Base-by-base conservation (phyloP, 2,888 invertebrate genomes). In the Tromatobia lineatoria region DNA sequence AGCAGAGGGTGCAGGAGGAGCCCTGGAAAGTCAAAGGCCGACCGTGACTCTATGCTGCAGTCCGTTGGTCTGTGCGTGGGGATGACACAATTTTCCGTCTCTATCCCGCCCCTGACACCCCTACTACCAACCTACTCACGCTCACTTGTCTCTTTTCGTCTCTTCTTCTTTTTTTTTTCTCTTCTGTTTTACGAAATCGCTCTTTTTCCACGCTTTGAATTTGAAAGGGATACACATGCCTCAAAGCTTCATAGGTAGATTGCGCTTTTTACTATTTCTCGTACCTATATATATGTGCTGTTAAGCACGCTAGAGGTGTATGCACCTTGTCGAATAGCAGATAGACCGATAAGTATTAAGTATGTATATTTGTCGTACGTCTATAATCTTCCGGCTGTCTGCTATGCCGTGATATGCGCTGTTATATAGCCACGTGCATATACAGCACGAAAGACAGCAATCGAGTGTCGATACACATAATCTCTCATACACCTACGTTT, bases 21-120 rank as follows among this genome's bases (percentile, higher is more conserved):
- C 75, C 82, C 82, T 66, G 85, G 85, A 85, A 85, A 85, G 85
- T 85, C 85, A 85, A 85, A 85, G 85, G 85, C 85, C 85, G 85
- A 85, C 85, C 85, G 85, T 85, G 85, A 85, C 85, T 85, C 82
- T 85, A 79, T 79, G 70, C 82, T 82, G 85, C 82, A 79, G 82
- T 85, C 82, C 85, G 85, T 82, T 79, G 85, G 75, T 79, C 78
- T 54, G 79, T 70, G 82, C 74, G 77, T 79, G 82, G 75, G 85
- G 82, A 85, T 85, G 85, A 85, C 85, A 85, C 85, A 85, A 82
- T 85, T 85, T 82, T 85, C 71, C 73, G 74, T 78, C 78, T 70
- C 29, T 71, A 57, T 71, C 70, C 59, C 52, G 18, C 64, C 61
- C 20, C 38, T 47, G 15, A 11, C 11, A 38, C 57, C 45, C 52